Conservation (phyloP, 92 coral and sea anemone genomes). For the Zoanthus sociatus region DNA sequence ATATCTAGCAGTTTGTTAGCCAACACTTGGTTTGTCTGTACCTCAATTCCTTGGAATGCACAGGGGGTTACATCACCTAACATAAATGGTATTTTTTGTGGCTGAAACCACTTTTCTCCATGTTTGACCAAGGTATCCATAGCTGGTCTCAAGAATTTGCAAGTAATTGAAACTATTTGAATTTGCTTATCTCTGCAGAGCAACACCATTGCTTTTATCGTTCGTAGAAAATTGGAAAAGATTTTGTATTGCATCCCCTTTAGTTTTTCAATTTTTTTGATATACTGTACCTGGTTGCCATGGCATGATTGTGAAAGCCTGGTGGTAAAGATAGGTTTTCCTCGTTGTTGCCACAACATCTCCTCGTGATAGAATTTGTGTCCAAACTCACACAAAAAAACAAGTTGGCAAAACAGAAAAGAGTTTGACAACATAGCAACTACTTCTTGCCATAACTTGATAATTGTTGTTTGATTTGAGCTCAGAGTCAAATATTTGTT, state of each 20-base stretch:
- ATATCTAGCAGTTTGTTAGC: slow-evolving; percentile 8
- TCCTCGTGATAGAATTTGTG: slow-evolving; percentile 30
- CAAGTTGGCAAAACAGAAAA: slow-evolving; percentile 34
- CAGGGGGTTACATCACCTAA: slow-evolving; percentile 22
- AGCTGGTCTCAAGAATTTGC: slow-evolving; percentile 8
- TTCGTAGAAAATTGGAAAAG: slow-evolving; percentile 23
- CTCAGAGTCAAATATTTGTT: slow-evolving; percentile 25
- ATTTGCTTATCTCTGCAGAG: background rate
- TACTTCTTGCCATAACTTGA: slow-evolving; percentile 29
- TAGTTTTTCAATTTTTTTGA: background rate
- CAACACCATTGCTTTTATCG: slow-evolving; percentile 31
- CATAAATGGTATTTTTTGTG: slow-evolving; percentile 30
- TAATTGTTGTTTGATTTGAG: slow-evolving; percentile 18
- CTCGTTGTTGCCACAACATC: slow-evolving; percentile 37
- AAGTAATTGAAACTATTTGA: background rate
- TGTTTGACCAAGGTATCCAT: slow-evolving; percentile 30
- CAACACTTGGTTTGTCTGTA: slow-evolving; percentile 36
- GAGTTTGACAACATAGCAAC: slow-evolving; percentile 30
- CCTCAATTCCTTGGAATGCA: slow-evolving; percentile 29
- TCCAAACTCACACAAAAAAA: slow-evolving; percentile 17
- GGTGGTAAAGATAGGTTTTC: slow-evolving; percentile 18
- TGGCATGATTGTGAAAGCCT: slow-evolving; percentile 30
- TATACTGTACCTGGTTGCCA: slow-evolving; percentile 18
- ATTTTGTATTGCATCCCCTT: slow-evolving; percentile 10
- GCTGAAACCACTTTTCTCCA: slow-evolving; percentile 36